Evolutionary conservation across 1,140 invertebrate species (phyloP), one percentile per base, ranked within the genome.

Genomic region (Tachypleus tridentatus): DNA sequence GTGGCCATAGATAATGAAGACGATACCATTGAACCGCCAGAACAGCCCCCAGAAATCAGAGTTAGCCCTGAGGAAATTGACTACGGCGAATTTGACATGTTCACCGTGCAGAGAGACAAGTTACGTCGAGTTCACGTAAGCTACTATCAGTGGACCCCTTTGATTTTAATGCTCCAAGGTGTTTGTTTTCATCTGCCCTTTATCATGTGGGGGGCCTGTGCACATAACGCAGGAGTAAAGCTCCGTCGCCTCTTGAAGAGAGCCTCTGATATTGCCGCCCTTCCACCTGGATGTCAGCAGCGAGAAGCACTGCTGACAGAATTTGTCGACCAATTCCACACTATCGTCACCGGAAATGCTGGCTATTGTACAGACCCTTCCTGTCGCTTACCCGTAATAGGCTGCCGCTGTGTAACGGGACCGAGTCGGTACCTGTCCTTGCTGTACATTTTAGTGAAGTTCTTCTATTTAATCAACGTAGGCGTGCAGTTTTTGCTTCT

Each of bases 91-190:
- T 67, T 70, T 5, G 71, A 74, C 51, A 67, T 69, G 8, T 64
- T 67, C 4, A 62, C 64, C 53, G 67, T 71, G 6, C 67, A 65
- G 47, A 67, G 72, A 54, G 75, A 74, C 52, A 69, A 72, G 51
- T 64, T 75, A 57, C 65, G 65, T 48, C 70, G 70, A 63, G 75
- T 77, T 5, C 71, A 74, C 59, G 76, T 78, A 10, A 75, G 73
- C 62, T 83, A 83, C 68, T 82, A 82, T 70, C 81, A 82, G 69
- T 82, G 82, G 81, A 78, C 81, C 4, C 81, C 82, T 4, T 76
- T 82, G 51, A 80, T 82, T 65, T 70, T 82, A 8, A 69, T 82
- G 48, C 73, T 81, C 4, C 80, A 82, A 72, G 81, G 80, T 4
- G 75, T 80, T 50, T 73, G 81, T 61, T 83, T 82, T 71, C 82